A percentile compares a stretch with the other conserved stretches of the same genome.
phyloP scores from a whole-genome alignment of 1,140 invertebrate genomes.

The Zaprionus lachaisei region DNA sequence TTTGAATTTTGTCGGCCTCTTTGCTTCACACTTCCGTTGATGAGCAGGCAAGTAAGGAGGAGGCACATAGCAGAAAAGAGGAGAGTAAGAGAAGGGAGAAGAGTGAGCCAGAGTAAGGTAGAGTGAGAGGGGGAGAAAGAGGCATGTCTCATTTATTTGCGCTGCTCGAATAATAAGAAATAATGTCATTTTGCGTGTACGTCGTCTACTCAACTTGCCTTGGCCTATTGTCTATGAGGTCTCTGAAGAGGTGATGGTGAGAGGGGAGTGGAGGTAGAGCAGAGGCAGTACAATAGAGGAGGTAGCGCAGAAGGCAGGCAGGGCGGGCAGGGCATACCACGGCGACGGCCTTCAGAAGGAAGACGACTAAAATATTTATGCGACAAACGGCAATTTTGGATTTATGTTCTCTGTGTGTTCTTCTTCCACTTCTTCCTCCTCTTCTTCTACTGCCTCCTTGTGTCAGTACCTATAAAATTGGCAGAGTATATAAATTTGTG shows the following conservation, averaged over 20 bases:
- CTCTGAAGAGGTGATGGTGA: neutral
- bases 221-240: conserved; percentile 65
- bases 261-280: neutral
- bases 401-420: conserved; percentile 61
- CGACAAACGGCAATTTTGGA: conserved; percentile 83
- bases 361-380: conserved; percentile 76
- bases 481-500: conserved; percentile 41
- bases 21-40: conserved; percentile 37
- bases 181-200: conserved; percentile 65
- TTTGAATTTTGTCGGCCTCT: conserved; percentile 18
- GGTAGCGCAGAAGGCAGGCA: neutral
- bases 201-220: conserved; percentile 32
- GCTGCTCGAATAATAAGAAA: conserved; percentile 80
- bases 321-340: neutral
- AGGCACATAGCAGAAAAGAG: neutral
- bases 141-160: conserved; percentile 72
- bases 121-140: neutral
- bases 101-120: neutral
- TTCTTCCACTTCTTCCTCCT: neutral
- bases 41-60: neutral
- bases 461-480: conserved; percentile 51
- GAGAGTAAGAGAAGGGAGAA: no score
- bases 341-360: conserved; percentile 26
- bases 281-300: no score
- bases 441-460: neutral